Base-by-base conservation (phyloP, 2,113 vertebrate genomes). In the Strix uralensis region DNA sequence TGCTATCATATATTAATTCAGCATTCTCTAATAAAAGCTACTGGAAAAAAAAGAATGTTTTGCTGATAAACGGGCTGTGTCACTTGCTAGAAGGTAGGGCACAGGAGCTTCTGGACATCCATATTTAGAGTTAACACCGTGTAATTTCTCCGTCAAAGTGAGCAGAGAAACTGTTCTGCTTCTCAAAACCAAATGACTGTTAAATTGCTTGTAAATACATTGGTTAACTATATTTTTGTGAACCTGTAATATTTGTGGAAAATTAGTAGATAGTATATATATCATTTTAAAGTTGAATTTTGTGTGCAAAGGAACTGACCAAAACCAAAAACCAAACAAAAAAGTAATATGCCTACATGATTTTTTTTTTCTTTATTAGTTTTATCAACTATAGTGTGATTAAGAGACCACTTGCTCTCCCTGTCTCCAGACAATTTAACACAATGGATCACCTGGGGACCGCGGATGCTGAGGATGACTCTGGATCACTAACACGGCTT, bases 391-490 rank as follows among this genome's bases (percentile, higher is more conserved):
- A 1, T 38, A 59, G 66, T 61, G 82, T 89, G 18, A 85, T 42
- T 90, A 92, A 84, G 96, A 96, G 79, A 62, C 83, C 11, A 46
- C 66, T 94, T 93, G 21, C 88, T 82, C 51, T 92, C 30, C 40
- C 67, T 87, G 4, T 59, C 92, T 78, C 91, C 74, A 75, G 97
- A 78, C 49, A 2, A 32, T 32, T 40, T 97, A 95, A 86, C 98
- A 97, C 71, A 13, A 99, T 99, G 99, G 99, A 99, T 97, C 98
- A 96, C 95, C 40, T 97, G 91, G 98, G 97, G 95, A 88, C 97
- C 27, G 82, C 97, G 1, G 98, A 98, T 34, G 71, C 93, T 2
- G 98, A 98, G 95, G 99, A 99, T 7, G 99, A 98, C 65, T 90
- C 98, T n/a, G 98, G 98, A 51, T 96, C 98, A 23, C 95, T 97